These are phyloP conservation scores for Sarotherodon lohbergeri DNA, from an alignment of 2,113 vertebrate genomes.

Conservation along the genomic window DNA sequence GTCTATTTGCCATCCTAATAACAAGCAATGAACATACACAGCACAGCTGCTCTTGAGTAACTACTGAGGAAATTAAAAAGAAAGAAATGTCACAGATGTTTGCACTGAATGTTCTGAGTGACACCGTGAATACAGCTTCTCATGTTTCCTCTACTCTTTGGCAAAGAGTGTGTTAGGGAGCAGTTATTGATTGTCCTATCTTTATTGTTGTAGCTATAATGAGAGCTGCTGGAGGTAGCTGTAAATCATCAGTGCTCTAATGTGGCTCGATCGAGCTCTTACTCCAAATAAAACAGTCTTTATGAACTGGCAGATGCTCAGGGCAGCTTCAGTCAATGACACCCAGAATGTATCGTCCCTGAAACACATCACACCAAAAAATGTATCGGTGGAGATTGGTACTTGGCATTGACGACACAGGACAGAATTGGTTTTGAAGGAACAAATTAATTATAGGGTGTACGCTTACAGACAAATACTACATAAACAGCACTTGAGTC, in stretches of 20 bases:
- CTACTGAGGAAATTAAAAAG: background rate
- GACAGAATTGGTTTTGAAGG: too few species aligned
- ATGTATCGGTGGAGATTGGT: background rate
- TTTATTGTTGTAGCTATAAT: background rate
- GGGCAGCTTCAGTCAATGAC: background rate
- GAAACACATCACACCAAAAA: background rate
- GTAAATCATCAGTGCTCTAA: background rate
- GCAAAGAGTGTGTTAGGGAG: background rate
- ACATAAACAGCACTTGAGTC: background rate
- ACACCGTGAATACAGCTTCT: background rate
- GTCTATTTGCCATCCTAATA: background rate
- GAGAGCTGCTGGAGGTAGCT: background rate
- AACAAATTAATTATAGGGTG: background rate
- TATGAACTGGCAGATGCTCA: background rate
- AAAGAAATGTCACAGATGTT: background rate
- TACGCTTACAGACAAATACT: too few species aligned
- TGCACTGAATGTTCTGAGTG: background rate
- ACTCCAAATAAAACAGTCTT: background rate
- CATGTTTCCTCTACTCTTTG: background rate
- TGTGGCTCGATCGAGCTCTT: background rate
- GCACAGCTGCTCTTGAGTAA: background rate
- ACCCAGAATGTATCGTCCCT: background rate
- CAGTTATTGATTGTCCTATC: conserved; percentile 17
- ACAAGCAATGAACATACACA: background rate
- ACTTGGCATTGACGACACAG: background rate